Evolutionary conservation across 1,140 invertebrate genomes (phyloP).

Genomic region (Odontomachus brunneus): DNA sequence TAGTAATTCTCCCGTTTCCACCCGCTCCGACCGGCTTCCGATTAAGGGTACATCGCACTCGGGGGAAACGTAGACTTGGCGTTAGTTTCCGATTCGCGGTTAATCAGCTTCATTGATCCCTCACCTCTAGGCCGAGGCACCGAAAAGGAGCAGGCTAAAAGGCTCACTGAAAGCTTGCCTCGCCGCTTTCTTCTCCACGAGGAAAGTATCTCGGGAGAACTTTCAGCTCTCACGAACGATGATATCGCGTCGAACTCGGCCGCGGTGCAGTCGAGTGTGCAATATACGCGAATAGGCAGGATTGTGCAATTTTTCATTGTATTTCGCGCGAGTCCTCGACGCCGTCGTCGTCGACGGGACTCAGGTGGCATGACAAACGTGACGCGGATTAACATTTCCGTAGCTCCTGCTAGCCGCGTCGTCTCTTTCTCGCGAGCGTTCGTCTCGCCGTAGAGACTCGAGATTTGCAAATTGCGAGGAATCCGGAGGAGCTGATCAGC

Average conservation of each 20-base stretch:
- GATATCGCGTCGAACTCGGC: not conserved
- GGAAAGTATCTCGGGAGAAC: not conserved
- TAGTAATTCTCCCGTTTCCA: too few species aligned
- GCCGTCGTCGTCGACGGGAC: not conserved
- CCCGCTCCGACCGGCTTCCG: not conserved
- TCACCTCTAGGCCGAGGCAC: not conserved
- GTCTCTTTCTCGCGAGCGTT: not conserved
- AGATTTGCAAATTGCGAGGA: slow-evolving; percentile 40
- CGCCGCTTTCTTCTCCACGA: not conserved
- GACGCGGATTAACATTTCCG: slow-evolving; percentile 11
- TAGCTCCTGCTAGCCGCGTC: not conserved
- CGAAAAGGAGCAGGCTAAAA: not conserved
- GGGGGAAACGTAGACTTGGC: not conserved
- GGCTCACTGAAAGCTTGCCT: not conserved
- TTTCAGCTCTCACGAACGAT: not conserved
- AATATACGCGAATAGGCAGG: not conserved
- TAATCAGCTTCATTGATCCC: slow-evolving; percentile 23
- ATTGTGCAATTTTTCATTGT: slow-evolving; percentile 13
- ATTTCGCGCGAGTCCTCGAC: not conserved
- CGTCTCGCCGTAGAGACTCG: not conserved
- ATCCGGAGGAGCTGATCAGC: slow-evolving; percentile 47
- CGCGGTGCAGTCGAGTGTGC: too few species aligned
- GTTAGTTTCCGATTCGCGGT: slow-evolving; percentile 12
- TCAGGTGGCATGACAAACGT: slow-evolving; percentile 7
- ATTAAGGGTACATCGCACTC: slow-evolving; percentile 35